A percentile compares a stretch with the other conserved stretches of the same genome.
These are phyloP conservation scores for Noturus placidus DNA, from an alignment of 2,113 vertebrate species.

Conservation along the genomic window DNA sequence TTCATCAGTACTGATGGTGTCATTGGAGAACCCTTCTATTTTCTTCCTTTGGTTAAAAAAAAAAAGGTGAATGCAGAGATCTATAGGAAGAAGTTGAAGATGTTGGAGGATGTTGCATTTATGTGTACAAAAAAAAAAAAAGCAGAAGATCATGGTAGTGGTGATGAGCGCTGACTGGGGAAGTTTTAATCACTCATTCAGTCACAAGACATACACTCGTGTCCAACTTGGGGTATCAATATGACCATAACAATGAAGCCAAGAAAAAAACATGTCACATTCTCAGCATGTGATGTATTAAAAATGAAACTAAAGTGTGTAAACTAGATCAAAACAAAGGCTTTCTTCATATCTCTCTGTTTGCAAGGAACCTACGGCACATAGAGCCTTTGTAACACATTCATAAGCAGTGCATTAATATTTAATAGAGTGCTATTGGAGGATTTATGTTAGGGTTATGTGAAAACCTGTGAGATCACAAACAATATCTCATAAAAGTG, in stretches of 20 bases:
- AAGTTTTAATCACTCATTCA: constrained; percentile 25
- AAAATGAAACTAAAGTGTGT: constrained; percentile 14
- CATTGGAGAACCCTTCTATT: neutral
- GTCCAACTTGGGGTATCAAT: constrained; percentile 12
- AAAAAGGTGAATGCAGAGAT: neutral
- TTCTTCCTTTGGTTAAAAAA: neutral
- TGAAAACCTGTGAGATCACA: neutral
- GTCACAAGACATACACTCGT: constrained; percentile 50
- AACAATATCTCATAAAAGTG: too few relatives aligned
- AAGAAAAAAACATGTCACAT: constrained; percentile 35
- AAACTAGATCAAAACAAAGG: neutral
- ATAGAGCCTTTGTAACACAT: neutral
- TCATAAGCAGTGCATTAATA: neutral
- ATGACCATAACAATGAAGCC: constrained; percentile 32
- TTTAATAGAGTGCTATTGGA: neutral
- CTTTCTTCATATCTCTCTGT: neutral
- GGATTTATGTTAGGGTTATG: neutral
- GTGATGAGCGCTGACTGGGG: constrained; percentile 2
- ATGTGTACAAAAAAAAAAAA: constrained; percentile 3
- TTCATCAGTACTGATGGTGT: neutral
- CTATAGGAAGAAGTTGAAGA: neutral
- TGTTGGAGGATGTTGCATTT: constrained; percentile 21
- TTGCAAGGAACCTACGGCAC: neutral
- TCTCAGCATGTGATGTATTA: constrained; percentile 13
- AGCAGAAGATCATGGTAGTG: constrained; percentile 43